Evolutionary conservation across 2,888 invertebrate species (phyloP).

Genomic region (Eucera pruinosa): DNA sequence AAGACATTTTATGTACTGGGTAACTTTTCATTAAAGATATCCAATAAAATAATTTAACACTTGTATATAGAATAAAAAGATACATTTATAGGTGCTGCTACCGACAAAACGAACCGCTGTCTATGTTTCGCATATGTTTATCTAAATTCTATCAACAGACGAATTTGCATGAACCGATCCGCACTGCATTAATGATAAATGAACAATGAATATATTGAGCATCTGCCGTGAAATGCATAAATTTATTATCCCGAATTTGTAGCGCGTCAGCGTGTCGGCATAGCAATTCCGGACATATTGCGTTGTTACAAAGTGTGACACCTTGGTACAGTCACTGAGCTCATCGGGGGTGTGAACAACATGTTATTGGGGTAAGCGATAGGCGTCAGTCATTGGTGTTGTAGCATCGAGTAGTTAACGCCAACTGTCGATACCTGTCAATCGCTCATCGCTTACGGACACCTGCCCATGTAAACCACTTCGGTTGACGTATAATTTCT

Average conservation of each 20-base stretch:
- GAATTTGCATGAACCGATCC: too few relatives aligned
- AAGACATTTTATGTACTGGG: too few relatives aligned
- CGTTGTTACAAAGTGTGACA: constrained; percentile 43
- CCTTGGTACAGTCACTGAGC: constrained; percentile 48
- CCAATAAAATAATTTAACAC: too few relatives aligned
- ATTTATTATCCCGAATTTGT: not conserved
- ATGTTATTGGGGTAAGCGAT: constrained; percentile 64
- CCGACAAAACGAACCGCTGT: too few relatives aligned
- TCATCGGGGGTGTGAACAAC: constrained; percentile 59
- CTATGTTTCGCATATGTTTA: too few relatives aligned
- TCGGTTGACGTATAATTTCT: constrained; percentile 42
- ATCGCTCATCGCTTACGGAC: constrained; percentile 57
- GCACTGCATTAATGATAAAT: too few relatives aligned
- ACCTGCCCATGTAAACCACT: constrained; percentile 48
- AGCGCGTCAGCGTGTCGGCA: not conserved
- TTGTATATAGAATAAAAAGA: too few relatives aligned
- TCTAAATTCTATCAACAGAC: too few relatives aligned
- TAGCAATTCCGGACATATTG: constrained; percentile 9
- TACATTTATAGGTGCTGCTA: too few relatives aligned
- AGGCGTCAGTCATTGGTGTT: constrained; percentile 60
- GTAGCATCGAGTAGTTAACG: constrained; percentile 64
- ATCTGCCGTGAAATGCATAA: not conserved
- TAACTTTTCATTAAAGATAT: too few relatives aligned
- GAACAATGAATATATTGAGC: not conserved
- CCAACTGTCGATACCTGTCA: constrained; percentile 70